Evolutionary conservation across 2,797 vertebrate genomes (phyloP), one percentile per base, ranked within the genome.

Genomic region (Cephalopachus bancanus): DNA sequence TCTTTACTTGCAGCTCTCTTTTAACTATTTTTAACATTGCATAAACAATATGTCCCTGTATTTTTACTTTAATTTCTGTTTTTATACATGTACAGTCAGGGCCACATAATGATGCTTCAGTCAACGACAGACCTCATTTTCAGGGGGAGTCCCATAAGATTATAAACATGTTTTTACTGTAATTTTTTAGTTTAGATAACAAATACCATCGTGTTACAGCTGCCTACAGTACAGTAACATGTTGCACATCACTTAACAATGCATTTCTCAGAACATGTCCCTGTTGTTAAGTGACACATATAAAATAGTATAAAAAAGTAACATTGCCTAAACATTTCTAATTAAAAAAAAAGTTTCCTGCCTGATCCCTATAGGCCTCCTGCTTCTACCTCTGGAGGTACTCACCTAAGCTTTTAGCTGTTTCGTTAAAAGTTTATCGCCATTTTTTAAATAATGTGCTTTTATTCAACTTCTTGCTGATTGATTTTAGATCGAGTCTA

Each of bases 21-120:
- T 72, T 87, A 65, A 57, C 74, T 85, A 51, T 74, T 85, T 80
- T 95, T 44, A 37, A 60, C 84, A 33, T 75, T 26, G 20, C 19
- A 84, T 9, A 30, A 15, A 86, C 20, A 67, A 22, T 85, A 7
- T 28, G 44, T 53, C 53, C 7, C 44, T 85, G 71, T 57, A 75
- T 33, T 85, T 60, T 57, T 74, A 74, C 65, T 15, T 90, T 80
- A 59, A 80, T 74, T 96, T 86, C 87, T 96, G 30, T 75, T 75
- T 90, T 93, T 81, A 79, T 62, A 78, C 26, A 83, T 57, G 62
- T 17, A 81, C 15, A 30, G 26, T 76, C 49, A 76, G 28, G 51
- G 8, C 49, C 16, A 4, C 16, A 76, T 19, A 76, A 75, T 30
- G 15, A 53, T 4, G 15, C 51, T 76, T 76, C 4, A 49, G 74